Base-by-base conservation (phyloP, 1,140 invertebrate genomes). In the Conus ventricosus region DNA sequence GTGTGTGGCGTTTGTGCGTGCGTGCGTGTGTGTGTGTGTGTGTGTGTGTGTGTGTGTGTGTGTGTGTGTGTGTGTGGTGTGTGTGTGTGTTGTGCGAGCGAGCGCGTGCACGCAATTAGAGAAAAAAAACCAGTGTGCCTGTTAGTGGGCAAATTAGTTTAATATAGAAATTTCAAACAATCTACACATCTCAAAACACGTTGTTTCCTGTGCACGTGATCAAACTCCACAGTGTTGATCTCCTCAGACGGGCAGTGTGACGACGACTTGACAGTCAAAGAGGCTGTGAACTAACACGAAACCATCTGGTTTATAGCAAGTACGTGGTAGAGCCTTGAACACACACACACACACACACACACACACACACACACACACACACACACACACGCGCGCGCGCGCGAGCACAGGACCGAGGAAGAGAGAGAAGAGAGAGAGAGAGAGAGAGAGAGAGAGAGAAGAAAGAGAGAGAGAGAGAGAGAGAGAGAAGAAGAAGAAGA, bases 361-460 rank as follows among this genome's bases (percentile, higher is more conserved):
- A 13, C 11, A 13, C 11, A 67, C 11, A 23, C 4, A 4, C 60
- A 39, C 39, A 39, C 39, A 39, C 39, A 39, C 0, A 39, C 39
- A 39, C 39, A 39, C 39, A 39, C 39, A 3, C 39, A 3, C 39
- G 3, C 3, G 39, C 39, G 3, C 39, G 39, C 39, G 39, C 39
- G 39, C 39, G 39, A 0, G 39, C 39, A 39, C 39, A 39, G 39
- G 25, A 75, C n/a, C n/a, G 7, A 82, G 81, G 5, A 8, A 27
- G 54, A 82, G n/a, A 51, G 81, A 82, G 81, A 82, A 39, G 25
- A 75, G 7, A 82, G 81, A 51, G 54, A 27, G 54, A 82, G n/a
- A 51, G 81, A 82, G 81, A 82, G 81, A 82, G 81, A 82, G 54
- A 55, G 54, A 82, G 81, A 82, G 81, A 82, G 81, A 55, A 55